A percentile compares a stretch with the other conserved stretches of the same genome.
These are phyloP conservation scores for Ceratothoa steindachneri DNA, from an alignment of 2,888 invertebrate species.

Conservation along the genomic window DNA sequence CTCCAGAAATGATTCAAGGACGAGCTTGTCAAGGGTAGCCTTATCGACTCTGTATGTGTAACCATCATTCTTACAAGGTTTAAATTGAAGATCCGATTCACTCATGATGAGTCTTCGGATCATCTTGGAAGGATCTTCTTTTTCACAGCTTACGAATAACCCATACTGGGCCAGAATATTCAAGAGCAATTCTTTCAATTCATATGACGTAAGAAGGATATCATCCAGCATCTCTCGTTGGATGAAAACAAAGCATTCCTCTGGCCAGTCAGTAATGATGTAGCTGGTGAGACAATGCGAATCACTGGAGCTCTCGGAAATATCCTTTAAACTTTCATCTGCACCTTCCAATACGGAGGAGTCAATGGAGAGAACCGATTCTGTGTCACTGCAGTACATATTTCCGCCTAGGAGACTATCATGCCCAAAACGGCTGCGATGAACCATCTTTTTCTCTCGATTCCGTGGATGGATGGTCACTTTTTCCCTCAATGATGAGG, in stretches of 20 bases:
- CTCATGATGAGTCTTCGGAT: background rate
- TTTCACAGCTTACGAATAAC: background rate
- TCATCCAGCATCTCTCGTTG: background rate
- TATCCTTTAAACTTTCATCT: background rate
- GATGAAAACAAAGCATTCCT: background rate
- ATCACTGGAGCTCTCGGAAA: background rate
- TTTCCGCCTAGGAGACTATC: background rate
- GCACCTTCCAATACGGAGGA: background rate
- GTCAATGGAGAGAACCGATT: background rate
- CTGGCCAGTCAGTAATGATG: background rate
- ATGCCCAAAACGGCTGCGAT: background rate
- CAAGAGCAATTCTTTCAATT: background rate
- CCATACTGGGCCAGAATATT: background rate
- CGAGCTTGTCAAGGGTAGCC: background rate
- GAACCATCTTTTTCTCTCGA: background rate
- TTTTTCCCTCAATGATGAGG: background rate
- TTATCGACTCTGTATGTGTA: background rate
- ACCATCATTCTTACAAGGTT: background rate
- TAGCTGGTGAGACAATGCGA: background rate
- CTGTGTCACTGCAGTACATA: background rate
- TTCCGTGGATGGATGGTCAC: background rate
- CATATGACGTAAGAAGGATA: background rate
- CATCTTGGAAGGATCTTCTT: background rate
- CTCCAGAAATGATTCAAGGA: slow-evolving; percentile 14
- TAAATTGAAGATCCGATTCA: background rate